Base-by-base conservation (phyloP, 2,888 invertebrate genomes). In the Itoplectis maculator region DNA sequence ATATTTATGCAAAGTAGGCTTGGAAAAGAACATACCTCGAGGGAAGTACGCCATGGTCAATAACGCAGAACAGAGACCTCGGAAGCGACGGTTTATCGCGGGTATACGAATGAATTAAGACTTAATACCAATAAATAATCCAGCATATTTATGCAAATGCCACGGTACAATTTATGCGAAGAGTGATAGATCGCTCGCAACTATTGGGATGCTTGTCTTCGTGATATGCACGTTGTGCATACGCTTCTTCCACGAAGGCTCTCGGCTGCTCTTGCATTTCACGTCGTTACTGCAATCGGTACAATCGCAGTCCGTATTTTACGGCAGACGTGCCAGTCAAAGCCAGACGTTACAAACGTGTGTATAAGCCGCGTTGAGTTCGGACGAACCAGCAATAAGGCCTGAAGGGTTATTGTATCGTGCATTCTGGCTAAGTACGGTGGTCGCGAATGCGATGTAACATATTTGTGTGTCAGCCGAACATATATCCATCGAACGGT, bases 271-370 rank as follows among this genome's bases (percentile, higher is more conserved):
- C 65, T 69, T 70, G 49, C 61, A 20, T 70, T 66, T 51, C 45
- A 68, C 23, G 54, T 18, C 65, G 40, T 70, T 20, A 35, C 56
- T 47, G 29, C 70, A 81, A 83, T 85, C 82, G 56, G 56, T 73
- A 79, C 65, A 73, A 85, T 85, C 85, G 75, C 56, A 13, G 63
- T 79, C 59, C 83, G 79, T 85, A 85, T 81, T 85, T 85, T 78
- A 85, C 77, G 74, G 70, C 66, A 69, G 81, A 81, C 81, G 75
- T 78, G 79, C 83, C 85, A 78, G 80, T 85, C 83, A 85, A 79
- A 72, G 74, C 79, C 83, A 83, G 79, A 84, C 79, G 56, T 84
- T 59, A 49, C 77, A 59, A 65, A 74, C 69, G 56, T 59, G 49
- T 35, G 40, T 73, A 45, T 45, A 56, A 72, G 56, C 47, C 35